phyloP scores from a whole-genome alignment of 37 sponge, comb jelly and placozoan species.

The Geodia barretti region DNA sequence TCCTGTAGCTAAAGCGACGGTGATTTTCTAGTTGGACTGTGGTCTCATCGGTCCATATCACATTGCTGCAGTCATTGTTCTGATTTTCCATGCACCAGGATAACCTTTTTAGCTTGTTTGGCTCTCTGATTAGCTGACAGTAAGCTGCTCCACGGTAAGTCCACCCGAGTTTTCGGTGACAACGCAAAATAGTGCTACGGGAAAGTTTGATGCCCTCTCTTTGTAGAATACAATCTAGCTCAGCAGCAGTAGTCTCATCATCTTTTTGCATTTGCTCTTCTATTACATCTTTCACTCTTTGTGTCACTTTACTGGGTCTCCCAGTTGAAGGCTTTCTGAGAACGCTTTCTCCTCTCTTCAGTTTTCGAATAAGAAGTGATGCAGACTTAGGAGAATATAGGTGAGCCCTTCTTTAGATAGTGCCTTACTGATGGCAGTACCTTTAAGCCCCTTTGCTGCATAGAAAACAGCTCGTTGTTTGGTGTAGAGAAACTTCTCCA shows the following conservation, averaged over 20 bases:
- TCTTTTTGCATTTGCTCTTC: slow-evolving; percentile 22
- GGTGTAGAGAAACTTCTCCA: not conserved
- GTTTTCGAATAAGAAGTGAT: no score
- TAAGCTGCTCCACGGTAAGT: slow-evolving; percentile 37
- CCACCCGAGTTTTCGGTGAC: slow-evolving; percentile 17
- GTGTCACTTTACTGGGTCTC: not conserved
- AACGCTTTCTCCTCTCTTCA: not conserved
- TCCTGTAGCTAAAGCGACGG: slow-evolving; percentile 24
- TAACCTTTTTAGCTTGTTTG: slow-evolving; percentile 12
- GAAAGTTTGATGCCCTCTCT: slow-evolving; percentile 1
- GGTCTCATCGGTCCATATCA: slow-evolving; percentile 46
- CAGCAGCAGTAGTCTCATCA: slow-evolving; percentile 37
- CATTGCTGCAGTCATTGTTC: slow-evolving; percentile 13
- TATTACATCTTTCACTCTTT: not conserved
- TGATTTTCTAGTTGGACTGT: slow-evolving; percentile 34
- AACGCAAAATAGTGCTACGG: slow-evolving; percentile 4
- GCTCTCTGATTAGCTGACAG: slow-evolving; percentile 29
- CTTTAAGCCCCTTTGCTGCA: not conserved
- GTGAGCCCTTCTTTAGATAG: not conserved
- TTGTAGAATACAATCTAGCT: not conserved
- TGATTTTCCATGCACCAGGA: slow-evolving; percentile 10
- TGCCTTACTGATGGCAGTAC: not conserved
- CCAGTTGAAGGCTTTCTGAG: not conserved
- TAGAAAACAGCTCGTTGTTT: not conserved
- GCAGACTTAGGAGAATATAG: not conserved